Conservation (phyloP, 2,797 vertebrate species). For the Pteronotus mesoamericanus region DNA sequence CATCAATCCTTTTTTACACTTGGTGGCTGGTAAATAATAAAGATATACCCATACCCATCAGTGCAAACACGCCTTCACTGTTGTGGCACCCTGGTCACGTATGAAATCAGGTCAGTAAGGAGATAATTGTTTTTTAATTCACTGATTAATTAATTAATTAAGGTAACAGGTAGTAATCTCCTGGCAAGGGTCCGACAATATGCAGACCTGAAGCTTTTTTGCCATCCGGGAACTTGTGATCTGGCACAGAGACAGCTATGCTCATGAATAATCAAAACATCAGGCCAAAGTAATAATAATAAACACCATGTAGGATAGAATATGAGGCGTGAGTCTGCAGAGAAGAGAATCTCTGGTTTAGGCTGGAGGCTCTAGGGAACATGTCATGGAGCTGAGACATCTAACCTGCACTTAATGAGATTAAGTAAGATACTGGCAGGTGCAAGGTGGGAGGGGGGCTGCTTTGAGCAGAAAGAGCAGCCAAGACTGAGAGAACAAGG, state of each 20-base stretch:
- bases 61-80: rapidly evolving
- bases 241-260: not conserved
- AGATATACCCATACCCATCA: rapidly evolving
- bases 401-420: not conserved
- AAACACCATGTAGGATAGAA: rapidly evolving
- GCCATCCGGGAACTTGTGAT: too few relatives aligned
- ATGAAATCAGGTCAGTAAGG: rapidly evolving
- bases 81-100: rapidly evolving
- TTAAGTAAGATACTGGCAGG: rapidly evolving
- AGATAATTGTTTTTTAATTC: not conserved
- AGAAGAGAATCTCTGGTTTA: rapidly evolving
- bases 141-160: not conserved
- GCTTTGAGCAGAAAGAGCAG: rapidly evolving
- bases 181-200: not conserved
- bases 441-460: rapidly evolving
- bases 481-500: too few relatives aligned
- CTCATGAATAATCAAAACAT: not conserved
- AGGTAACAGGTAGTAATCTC: rapidly evolving
- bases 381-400: not conserved
- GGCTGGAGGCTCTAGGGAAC: not conserved
- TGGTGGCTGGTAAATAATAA: not conserved
- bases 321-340: not conserved
- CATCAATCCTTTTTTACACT: not conserved
- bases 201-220: not conserved
- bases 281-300: not conserved